Conservation (phyloP, 2,888 invertebrate genomes). For the Xestobium rufovillosum region DNA sequence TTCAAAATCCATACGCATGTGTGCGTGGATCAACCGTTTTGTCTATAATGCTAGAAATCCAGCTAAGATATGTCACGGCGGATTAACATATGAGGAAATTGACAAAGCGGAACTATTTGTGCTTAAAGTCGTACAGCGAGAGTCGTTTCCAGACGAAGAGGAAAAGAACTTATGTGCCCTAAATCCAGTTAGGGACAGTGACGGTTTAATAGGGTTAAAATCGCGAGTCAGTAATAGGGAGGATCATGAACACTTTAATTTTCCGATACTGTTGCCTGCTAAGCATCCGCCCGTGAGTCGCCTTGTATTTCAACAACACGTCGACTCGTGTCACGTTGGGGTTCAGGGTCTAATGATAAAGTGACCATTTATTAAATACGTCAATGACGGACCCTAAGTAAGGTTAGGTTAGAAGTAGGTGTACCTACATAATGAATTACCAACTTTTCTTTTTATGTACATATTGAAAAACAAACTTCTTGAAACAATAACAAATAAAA, state of each 20-base stretch:
- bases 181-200: constrained; percentile 16
- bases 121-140: constrained; percentile 6
- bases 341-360: too few species aligned
- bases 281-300: constrained; percentile 23
- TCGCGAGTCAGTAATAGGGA: constrained; percentile 18
- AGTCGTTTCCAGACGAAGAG: constrained; percentile 13
- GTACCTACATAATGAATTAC: too few species aligned
- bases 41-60: constrained; percentile 5
- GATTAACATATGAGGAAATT: background rate
- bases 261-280: constrained; percentile 26
- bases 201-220: constrained; percentile 20
- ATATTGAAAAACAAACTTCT: too few species aligned
- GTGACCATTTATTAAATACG: too few species aligned
- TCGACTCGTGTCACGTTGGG: constrained; percentile 14
- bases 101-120: background rate
- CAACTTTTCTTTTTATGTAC: too few species aligned
- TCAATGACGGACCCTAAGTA: too few species aligned
- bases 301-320: constrained; percentile 16
- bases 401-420: too few species aligned
- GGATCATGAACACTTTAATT: constrained; percentile 22
- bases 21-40: constrained; percentile 20
- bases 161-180: constrained; percentile 13
- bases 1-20: constrained; percentile 20
- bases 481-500: too few species aligned
- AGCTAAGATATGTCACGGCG: background rate